phyloP scores from a whole-genome alignment of 2,113 vertebrate genomes.

The Bothrops jararaca region DNA sequence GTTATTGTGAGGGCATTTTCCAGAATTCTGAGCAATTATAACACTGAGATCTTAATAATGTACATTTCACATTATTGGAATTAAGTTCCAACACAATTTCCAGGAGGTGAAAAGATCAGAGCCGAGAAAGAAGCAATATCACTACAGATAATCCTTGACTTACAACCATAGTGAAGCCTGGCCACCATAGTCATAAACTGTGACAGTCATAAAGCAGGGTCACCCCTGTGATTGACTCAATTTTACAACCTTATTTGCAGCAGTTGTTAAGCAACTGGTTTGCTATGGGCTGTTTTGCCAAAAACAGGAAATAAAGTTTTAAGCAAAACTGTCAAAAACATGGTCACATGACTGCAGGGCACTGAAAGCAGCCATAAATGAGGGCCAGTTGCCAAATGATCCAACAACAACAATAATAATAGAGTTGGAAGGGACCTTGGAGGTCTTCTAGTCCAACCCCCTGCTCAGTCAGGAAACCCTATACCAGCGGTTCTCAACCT shows the following conservation, averaged over 20 bases:
- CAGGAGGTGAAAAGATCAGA: neutral
- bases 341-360: neutral
- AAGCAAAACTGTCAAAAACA: neutral
- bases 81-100: neutral
- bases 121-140: neutral
- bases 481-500: no score
- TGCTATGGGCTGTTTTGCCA: neutral
- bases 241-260: neutral
- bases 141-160: neutral
- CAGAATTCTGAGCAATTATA: neutral
- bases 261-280: neutral
- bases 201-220: neutral
- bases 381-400: neutral
- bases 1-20: neutral
- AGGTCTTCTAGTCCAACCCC: no score
- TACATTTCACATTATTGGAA: neutral
- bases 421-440: no score
- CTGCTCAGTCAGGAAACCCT: no score
- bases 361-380: neutral
- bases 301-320: neutral
- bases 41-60: neutral
- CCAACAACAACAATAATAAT: no score
- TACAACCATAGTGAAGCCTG: neutral
- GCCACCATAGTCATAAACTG: neutral
- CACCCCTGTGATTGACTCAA: neutral